Conservation (phyloP, 2,888 invertebrate genomes). For the Timema podura region DNA sequence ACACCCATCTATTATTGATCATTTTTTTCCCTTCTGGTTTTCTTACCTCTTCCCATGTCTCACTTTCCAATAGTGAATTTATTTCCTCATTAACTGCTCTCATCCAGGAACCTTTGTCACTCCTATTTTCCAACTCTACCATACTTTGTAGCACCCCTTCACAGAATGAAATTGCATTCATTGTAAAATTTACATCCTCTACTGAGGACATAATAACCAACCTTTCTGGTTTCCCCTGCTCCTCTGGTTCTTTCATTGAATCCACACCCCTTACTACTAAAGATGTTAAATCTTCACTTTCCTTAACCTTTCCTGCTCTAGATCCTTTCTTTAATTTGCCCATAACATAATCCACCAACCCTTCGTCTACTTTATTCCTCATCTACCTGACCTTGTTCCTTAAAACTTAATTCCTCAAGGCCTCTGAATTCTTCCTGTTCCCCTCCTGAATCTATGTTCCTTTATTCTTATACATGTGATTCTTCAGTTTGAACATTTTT, state of each 20-base stretch:
- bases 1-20: constrained; percentile 1
- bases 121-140: too few species aligned
- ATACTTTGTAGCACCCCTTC: background rate
- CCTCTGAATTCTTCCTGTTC: constrained; percentile 7
- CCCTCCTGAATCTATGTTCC: background rate
- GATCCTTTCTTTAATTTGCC: background rate
- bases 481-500: background rate
- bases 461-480: background rate
- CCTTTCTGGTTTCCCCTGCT: background rate
- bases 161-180: constrained; percentile 8
- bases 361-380: background rate
- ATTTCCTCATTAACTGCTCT: constrained; percentile 3
- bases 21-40: constrained; percentile 1
- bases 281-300: background rate
- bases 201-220: background rate
- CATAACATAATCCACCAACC: background rate
- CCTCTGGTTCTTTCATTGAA: background rate
- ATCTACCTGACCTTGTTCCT: too few species aligned
- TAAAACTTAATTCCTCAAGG: background rate
- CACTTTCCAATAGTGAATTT: background rate
- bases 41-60: constrained; percentile 7
- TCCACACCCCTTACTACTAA: background rate
- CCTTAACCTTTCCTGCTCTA: background rate
- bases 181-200: background rate
- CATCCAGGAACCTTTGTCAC: too few species aligned